Conservation (phyloP, 1,140 invertebrate species). For the Lucilia cuprina region DNA sequence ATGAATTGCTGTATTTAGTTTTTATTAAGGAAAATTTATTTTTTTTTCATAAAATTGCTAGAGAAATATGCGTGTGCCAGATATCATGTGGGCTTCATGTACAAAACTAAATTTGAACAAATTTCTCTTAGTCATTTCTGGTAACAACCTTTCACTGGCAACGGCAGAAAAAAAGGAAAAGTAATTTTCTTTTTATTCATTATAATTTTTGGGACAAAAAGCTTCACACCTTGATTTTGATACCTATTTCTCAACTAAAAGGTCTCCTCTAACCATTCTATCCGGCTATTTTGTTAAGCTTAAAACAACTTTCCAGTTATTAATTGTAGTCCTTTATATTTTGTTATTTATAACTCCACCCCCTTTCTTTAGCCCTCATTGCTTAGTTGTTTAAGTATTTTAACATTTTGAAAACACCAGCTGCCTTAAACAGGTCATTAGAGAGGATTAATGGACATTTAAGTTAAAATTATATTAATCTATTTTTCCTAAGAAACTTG, state of each 20-base stretch:
- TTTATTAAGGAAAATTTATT: background rate
- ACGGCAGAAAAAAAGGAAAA: background rate
- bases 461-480: conserved; percentile 26
- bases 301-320: background rate
- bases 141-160: background rate
- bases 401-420: conserved; percentile 19
- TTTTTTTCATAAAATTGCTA: background rate
- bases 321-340: background rate
- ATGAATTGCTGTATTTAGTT: background rate
- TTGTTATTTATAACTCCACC: background rate
- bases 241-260: background rate
- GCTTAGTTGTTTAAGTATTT: background rate
- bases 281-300: background rate
- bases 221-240: conserved; percentile 15
- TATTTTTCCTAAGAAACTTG: background rate
- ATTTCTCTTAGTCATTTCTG: background rate
- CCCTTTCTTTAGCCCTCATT: no score
- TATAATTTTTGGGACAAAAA: background rate
- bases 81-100: background rate
- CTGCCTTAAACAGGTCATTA: conserved; percentile 25
- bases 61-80: background rate
- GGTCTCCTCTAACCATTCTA: background rate
- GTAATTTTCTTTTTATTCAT: background rate
- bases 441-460: conserved; percentile 28
- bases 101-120: background rate